These are phyloP conservation scores for Neoseiulus cucumeris DNA, from an alignment of 1,140 invertebrate genomes.

Conservation along the genomic window DNA sequence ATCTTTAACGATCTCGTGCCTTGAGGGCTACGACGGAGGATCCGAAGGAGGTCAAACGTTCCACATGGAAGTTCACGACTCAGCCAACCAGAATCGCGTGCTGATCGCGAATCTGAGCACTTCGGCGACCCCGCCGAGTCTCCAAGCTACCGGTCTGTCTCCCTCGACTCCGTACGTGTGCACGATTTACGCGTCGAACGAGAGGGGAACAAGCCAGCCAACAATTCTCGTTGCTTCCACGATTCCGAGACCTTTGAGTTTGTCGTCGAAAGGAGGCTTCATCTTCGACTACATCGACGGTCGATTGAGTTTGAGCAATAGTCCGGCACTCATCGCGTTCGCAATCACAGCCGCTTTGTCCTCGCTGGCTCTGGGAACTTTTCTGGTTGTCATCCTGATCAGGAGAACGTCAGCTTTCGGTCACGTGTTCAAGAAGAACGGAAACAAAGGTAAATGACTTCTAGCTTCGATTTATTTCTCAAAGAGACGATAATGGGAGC, in stretches of 20 bases:
- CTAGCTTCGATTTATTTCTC: not conserved
- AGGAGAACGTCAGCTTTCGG: not conserved
- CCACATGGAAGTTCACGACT: slow-evolving; percentile 19
- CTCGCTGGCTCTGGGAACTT: not conserved
- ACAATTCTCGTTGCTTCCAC: not conserved
- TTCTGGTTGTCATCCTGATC: not conserved
- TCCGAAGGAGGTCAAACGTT: slow-evolving; percentile 16
- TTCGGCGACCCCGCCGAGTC: not conserved
- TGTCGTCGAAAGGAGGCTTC: not conserved
- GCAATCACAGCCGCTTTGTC: not conserved
- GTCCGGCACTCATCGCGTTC: not conserved
- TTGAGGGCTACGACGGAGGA: slow-evolving; percentile 21
- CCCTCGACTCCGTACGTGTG: slow-evolving; percentile 9
- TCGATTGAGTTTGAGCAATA: not conserved
- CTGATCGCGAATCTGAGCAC: not conserved
- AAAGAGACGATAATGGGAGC: not conserved
- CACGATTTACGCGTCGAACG: slow-evolving; percentile 7
- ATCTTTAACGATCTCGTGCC: slow-evolving; percentile 18
- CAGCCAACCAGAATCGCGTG: slow-evolving; percentile 9
- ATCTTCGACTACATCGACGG: not conserved
- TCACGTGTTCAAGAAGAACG: not conserved
- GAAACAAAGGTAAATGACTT: not conserved
- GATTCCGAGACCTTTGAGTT: not conserved
- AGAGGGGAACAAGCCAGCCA: slow-evolving; percentile 1
- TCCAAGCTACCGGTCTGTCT: not conserved